phyloP scores from a whole-genome alignment of 2,888 invertebrate species.

The Oasisia sp. region DNA sequence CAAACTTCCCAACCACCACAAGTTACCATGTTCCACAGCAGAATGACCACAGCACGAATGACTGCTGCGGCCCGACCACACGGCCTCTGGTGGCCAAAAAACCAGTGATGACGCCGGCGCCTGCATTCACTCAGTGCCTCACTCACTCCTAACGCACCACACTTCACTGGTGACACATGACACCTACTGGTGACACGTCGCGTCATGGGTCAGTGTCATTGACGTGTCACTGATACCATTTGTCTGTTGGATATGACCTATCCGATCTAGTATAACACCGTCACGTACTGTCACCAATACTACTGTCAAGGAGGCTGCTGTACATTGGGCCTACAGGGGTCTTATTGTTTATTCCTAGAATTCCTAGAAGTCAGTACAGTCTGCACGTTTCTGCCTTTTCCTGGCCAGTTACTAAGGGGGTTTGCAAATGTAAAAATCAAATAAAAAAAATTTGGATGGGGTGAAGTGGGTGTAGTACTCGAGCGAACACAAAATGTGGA shows the following conservation, averaged over 20 bases:
- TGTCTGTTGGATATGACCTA: background rate
- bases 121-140: background rate
- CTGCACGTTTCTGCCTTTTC: background rate
- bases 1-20: background rate
- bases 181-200: background rate
- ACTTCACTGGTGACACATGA: background rate
- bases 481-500: background rate
- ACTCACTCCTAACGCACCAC: background rate
- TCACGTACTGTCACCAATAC: background rate
- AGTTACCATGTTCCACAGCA: background rate
- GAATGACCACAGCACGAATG: background rate
- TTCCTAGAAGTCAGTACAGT: background rate
- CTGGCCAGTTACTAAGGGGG: background rate
- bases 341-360: background rate
- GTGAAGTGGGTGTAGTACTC: too few relatives aligned
- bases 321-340: background rate
- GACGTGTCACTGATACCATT: background rate
- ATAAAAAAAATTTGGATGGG: too few relatives aligned
- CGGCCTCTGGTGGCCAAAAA: background rate
- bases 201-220: background rate
- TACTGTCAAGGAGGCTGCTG: too few relatives aligned
- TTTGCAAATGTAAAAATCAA: background rate
- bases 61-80: background rate
- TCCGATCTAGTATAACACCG: background rate
- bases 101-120: background rate